A percentile compares a stretch with the other conserved stretches of the same genome.
phyloP scores from a whole-genome alignment of 2,113 vertebrate species.

The Cynocephalus volans region DNA sequence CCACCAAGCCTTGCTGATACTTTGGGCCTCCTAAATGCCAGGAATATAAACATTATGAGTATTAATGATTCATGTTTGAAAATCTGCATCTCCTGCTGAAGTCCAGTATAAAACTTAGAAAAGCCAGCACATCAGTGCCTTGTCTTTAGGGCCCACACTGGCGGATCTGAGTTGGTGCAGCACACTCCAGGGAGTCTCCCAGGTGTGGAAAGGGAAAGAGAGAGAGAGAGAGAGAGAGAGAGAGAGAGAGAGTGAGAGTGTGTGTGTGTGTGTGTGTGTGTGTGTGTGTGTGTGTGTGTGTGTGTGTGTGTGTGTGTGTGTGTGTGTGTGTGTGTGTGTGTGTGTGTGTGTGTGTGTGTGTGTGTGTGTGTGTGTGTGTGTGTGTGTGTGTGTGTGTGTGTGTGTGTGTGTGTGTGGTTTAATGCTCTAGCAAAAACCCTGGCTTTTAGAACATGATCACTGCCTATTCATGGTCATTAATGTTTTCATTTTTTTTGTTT shows the following conservation, averaged over 20 bases:
- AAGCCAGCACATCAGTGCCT: background rate
- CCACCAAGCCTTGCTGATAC: background rate
- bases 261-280: too few relatives aligned
- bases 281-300: too few relatives aligned
- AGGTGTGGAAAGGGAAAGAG: too few relatives aligned
- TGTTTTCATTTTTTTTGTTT: background rate
- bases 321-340: too few relatives aligned
- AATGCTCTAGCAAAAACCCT: background rate
- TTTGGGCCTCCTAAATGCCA: background rate
- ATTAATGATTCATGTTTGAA: background rate
- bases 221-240: too few relatives aligned
- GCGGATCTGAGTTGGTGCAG: background rate
- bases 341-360: too few relatives aligned
- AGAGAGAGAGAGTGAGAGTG: too few relatives aligned
- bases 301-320: too few relatives aligned
- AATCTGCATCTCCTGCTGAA: background rate
- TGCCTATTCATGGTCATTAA: background rate
- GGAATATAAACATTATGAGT: background rate
- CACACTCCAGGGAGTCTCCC: background rate
- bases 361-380: background rate
- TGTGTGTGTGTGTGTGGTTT: background rate
- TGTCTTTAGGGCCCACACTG: background rate
- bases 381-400: background rate
- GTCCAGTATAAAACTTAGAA: background rate
- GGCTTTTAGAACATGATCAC: background rate